Evolutionary conservation across 2,113 vertebrate species (phyloP), one percentile per base, ranked within the genome.

Genomic region (Passer domesticus): DNA sequence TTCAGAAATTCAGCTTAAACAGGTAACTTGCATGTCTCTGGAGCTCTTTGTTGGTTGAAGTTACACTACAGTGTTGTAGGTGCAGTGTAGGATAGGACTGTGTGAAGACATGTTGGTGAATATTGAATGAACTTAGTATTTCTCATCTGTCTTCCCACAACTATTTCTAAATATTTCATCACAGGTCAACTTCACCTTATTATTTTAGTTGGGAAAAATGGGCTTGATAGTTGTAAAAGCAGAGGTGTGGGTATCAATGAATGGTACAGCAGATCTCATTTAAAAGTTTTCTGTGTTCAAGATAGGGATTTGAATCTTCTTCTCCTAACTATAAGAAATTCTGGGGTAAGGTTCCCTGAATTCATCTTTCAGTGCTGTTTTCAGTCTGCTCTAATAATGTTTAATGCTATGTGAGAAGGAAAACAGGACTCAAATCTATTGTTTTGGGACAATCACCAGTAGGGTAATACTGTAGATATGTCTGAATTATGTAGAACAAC

Each of bases 1-100:
- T 96, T 99, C 99, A 69, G 99, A 99, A 98, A 99, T 99, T 93
- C 99, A 99, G 4, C 99, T 99, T 47, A 99, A 99, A 92, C 99
- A 99, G 99, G 99, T 99, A 98, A 67, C 33, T 72, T 83, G 15
- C 60, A 27, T 6, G 12, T 53, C 47, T 46, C 50, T 52, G 35
- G 30, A 44, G 17, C 20, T 91, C 23, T 49, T 74, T 56, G 11
- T 13, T 64, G 49, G 1, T 66, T 83, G 31, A 11, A 60, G 30
- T 60, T 86, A 13, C 15, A 13, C 18, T 89, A 44, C 15, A 63
- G 0, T 70, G 30, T 75, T 83, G 12, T 44, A 64, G 62, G 7
- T 62, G 37, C 25, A 21, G 15, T 44, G n/a, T 75, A 73, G 43
- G 31, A 67, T 75, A 73, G 43, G 31, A 67, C 75, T 85, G 13